Evolutionary conservation across 1,140 invertebrate genomes (phyloP), one percentile per base, ranked within the genome.

Genomic region (Drosophila ambigua): DNA sequence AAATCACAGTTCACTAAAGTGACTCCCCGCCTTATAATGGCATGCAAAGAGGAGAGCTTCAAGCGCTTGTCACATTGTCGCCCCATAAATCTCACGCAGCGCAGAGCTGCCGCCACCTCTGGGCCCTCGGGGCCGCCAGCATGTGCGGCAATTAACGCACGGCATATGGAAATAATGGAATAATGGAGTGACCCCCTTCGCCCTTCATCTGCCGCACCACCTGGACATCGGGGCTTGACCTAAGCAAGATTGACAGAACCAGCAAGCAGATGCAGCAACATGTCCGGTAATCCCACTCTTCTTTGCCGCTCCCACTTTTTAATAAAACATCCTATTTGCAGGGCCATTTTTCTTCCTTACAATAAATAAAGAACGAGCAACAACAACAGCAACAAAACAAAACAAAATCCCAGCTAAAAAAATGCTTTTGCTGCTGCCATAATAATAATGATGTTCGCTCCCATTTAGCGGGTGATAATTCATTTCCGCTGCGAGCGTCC

Each of bases 381-480:
- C 41, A 31, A 35, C 16, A 16, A 16, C n/a, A n/a, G n/a, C 16
- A 23, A 44, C 11, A 26, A 16, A 49, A 16, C 20, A 20, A 20
- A 20, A 20, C 20, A 20, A 20, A 73, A 71, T 65, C 45, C 23
- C 26, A 11, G 23, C 31, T 39, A 13, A 5, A 39, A 23, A 57
- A 69, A 74, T 69, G 39, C n/a, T 39, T 64, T 45, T 31, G 55
- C 20, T 16, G 50, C 20, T 28, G 28, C 52, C 16, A 61, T 53
- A 67, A 54, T 66, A 79, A 83, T 85, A 65, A 79, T 80, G 55
- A 69, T 65, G 72, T 69, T 58, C 60, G 79, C 66, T 60, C 57
- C 77, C 77, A 84, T 85, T 84, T 80, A 85, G 77, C 58, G 67
- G 67, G 73, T 61, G 81, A 84, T 84, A 85, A 85, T 77, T 84